A percentile compares a stretch with the other conserved stretches of the same genome.
Evolutionary conservation across 1,140 invertebrate genomes (phyloP).

Genomic region (Metopolophium dirhodum): DNA sequence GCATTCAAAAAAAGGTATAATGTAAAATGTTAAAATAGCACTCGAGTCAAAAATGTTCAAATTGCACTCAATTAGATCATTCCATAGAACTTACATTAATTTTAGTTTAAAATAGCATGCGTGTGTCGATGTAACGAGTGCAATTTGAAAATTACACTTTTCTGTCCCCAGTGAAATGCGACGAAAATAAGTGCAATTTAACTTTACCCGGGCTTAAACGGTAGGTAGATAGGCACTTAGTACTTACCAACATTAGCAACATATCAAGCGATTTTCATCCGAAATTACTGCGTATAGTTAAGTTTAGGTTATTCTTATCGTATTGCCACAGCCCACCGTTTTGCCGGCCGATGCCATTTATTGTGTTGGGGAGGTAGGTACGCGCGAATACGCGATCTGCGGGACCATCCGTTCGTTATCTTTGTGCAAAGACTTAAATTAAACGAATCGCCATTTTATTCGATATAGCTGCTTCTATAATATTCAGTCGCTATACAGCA

Average conservation of each 20-base stretch:
- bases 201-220: background rate
- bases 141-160: background rate
- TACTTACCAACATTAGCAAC: background rate
- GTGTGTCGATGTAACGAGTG: background rate
- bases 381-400: background rate
- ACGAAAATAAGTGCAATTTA: background rate
- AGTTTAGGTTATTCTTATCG: background rate
- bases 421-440: background rate
- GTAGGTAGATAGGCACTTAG: no score
- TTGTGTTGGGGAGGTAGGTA: background rate
- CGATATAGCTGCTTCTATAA: background rate
- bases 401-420: background rate
- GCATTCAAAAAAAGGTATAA: no score
- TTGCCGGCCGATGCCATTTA: background rate
- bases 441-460: background rate
- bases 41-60: no score
- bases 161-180: no score
- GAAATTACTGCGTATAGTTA: background rate
- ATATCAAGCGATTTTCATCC: background rate
- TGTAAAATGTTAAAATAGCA: no score
- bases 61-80: no score
- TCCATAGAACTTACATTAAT: no score
- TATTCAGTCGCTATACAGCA: background rate
- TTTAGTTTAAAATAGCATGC: no score
- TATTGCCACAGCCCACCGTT: background rate